phyloP scores from a whole-genome alignment of 2,888 invertebrate genomes.

The Aphodius sticticus region DNA sequence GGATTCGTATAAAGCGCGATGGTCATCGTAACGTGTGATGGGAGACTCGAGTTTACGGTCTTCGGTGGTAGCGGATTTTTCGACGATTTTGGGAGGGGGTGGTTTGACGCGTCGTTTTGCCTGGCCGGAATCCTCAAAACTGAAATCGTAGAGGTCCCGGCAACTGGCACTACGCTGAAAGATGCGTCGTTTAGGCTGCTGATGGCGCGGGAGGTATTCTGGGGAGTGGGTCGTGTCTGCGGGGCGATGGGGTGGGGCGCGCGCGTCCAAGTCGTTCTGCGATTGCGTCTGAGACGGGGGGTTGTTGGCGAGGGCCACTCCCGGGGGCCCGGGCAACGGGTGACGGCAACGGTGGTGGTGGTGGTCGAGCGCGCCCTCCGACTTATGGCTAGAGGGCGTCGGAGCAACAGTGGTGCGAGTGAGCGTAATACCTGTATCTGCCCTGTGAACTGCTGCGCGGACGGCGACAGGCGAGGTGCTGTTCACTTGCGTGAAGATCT shows the following conservation, averaged over 20 bases:
- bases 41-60: slow-evolving; percentile 71
- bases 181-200: slow-evolving; percentile 59
- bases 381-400: slow-evolving; percentile 66
- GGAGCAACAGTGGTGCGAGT: slow-evolving; percentile 58
- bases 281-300: slow-evolving; percentile 59
- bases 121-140: slow-evolving; percentile 75
- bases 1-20: slow-evolving; percentile 69
- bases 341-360: slow-evolving; percentile 46
- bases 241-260: slow-evolving; percentile 8
- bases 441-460: slow-evolving; percentile 65
- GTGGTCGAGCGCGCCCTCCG: slow-evolving; percentile 66
- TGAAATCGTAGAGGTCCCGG: slow-evolving; percentile 81
- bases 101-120: slow-evolving; percentile 67
- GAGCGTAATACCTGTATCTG: slow-evolving; percentile 58
- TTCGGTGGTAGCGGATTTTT: slow-evolving; percentile 48
- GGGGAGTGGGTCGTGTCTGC: slow-evolving; percentile 27
- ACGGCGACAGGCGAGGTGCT: slow-evolving; percentile 62
- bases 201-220: slow-evolving; percentile 44
- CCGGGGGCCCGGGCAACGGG: background rate
- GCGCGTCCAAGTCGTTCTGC: slow-evolving; percentile 56
- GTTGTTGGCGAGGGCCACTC: slow-evolving; percentile 44
- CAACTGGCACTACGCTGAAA: slow-evolving; percentile 86
- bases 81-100: slow-evolving; percentile 56
- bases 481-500: slow-evolving; percentile 57
- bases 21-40: slow-evolving; percentile 76